Percentiles rank a stretch among this genome's conserved stretches.
Conservation (phyloP, 2,797 vertebrate species). For the Enteromius afrohamiltoni region DNA sequence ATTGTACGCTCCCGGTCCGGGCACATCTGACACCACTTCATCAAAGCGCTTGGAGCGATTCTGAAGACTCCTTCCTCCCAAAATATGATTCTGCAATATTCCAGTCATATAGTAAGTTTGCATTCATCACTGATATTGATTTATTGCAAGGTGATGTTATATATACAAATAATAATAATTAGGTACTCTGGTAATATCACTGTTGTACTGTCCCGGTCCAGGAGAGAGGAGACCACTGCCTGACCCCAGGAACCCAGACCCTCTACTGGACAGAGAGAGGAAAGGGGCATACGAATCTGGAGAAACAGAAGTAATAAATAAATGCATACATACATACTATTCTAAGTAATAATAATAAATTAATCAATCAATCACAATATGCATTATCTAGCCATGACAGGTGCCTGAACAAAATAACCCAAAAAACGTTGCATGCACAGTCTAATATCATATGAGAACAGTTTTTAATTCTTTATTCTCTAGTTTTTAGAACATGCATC, state of each 20-base stretch:
- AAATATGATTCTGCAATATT: slow-evolving; percentile 66
- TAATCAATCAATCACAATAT: background rate
- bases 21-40: slow-evolving; percentile 64
- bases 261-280: slow-evolving; percentile 69
- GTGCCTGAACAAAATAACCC: background rate
- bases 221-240: slow-evolving; percentile 54
- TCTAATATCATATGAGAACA: background rate
- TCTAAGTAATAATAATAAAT: background rate
- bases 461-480: background rate
- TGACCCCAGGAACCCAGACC: slow-evolving; percentile 52
- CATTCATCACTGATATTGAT: background rate
- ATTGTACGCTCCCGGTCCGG: slow-evolving; percentile 75
- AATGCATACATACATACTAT: background rate
- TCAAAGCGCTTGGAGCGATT: slow-evolving; percentile 74
- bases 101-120: background rate
- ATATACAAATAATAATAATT: slow-evolving; percentile 49
- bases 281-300: slow-evolving; percentile 76
- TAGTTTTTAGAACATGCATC: background rate
- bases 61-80: slow-evolving; percentile 74
- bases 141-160: background rate
- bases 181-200: slow-evolving; percentile 40
- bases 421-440: background rate
- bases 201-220: slow-evolving; percentile 74
- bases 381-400: background rate
- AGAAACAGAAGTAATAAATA: background rate